Evolutionary conservation across 1,140 invertebrate species (phyloP), one percentile per base, ranked within the genome.

Genomic region (Bacillus rossius): DNA sequence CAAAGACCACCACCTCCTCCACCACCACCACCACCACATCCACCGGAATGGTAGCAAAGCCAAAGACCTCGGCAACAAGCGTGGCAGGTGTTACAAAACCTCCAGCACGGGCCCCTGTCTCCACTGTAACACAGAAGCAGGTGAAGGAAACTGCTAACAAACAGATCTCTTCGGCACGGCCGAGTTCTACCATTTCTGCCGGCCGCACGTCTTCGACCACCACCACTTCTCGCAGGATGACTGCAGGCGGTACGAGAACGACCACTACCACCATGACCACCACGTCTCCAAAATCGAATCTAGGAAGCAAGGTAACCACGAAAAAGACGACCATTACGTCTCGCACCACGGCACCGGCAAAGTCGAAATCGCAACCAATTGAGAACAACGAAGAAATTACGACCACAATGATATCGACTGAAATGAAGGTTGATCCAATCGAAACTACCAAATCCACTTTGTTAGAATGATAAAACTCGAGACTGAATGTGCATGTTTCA

Each of bases 71-170:
- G 47, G 34, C 56, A 19, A 53, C 54, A 20, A 42, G 48, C 50
- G 61, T 69, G 29, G 57, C 61, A 26, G 52, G 70, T 17, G 64
- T 71, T 23, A 63, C 72, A 8, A 73, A 68, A 67, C 64, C 71
- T 3, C 67, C 66, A 64, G 48, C 65, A 22, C 57, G 67, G 26
- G 49, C 66, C 10, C 29, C 50, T 19, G 22, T 25, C 13, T 22
- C 20, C 34, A 38, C 58, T 29, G 19, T 22, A 20, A 43, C 55
- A 10, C 80, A 83, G 20, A 83, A 82, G 57, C 76, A 81, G 61
- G 75, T 75, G 10, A 83, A 83, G 63, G 80, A 83, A 54, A 78
- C 77, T 23, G 78, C 77, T 0, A 83, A 83, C 56, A 83, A 83
- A 63, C 76, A 78, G 55, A 75, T 82, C 13, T 81, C 79, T 0